A percentile compares a stretch with the other conserved stretches of the same genome.
Conservation (phyloP, 2,113 vertebrate genomes). For the Neolamprologus longior region DNA sequence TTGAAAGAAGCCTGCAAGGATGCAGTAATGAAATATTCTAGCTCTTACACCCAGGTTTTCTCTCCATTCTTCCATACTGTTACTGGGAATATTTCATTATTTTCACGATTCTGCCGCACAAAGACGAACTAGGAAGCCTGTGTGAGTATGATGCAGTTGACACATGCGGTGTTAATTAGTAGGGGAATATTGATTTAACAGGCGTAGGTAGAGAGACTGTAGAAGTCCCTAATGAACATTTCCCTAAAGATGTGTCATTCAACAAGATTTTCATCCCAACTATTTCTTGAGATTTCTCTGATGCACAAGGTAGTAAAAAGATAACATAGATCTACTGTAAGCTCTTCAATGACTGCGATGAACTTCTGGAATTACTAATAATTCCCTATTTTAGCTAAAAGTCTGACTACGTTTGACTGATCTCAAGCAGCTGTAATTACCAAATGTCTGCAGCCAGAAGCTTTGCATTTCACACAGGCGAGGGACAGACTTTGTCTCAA, state of each 20-base stretch:
- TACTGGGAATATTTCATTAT: background rate
- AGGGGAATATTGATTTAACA: background rate
- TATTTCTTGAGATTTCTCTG: background rate
- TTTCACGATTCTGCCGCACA: background rate
- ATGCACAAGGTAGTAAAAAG: background rate
- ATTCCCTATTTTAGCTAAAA: conserved; percentile 40
- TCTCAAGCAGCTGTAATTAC: conserved; percentile 60
- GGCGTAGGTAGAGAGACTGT: background rate
- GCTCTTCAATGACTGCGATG: background rate
- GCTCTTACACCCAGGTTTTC: background rate
- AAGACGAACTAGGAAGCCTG: background rate
- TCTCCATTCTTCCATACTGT: background rate
- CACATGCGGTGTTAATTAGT: background rate
- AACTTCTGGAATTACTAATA: conserved; percentile 38
- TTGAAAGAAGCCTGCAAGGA: background rate
- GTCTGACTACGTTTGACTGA: conserved; percentile 51
- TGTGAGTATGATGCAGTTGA: background rate
- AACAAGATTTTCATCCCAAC: background rate
- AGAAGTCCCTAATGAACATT: background rate
- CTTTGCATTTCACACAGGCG: conserved; percentile 22
- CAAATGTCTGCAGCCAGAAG: conserved; percentile 38
- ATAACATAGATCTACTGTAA: background rate
- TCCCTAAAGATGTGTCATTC: background rate
- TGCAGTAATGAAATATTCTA: background rate
- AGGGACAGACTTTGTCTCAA: conserved; percentile 64